Conservation (phyloP, 2,113 vertebrate genomes). For the Aegotheles bennettii region DNA sequence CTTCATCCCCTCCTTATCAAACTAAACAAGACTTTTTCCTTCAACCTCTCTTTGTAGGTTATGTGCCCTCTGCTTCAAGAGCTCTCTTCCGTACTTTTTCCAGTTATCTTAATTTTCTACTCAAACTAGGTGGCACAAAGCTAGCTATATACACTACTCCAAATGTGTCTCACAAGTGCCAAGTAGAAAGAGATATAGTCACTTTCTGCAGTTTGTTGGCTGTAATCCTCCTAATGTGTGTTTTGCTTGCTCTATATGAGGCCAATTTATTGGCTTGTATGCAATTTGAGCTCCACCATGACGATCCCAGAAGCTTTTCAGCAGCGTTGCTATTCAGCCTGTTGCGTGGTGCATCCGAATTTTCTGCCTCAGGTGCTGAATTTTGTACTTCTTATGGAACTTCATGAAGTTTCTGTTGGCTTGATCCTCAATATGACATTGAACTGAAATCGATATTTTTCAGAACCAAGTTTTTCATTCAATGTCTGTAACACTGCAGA, state of each 20-base stretch:
- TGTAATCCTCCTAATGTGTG: accelerated
- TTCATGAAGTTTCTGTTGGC: neutral
- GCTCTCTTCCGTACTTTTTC: neutral
- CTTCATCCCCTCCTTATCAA: neutral
- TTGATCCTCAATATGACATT: accelerated
- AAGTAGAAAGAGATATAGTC: neutral
- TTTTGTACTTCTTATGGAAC: neutral
- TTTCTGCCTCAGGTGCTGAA: neutral
- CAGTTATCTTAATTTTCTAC: neutral
- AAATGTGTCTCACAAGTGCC: neutral
- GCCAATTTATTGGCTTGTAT: neutral
- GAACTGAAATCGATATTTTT: neutral
- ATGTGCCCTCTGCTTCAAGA: neutral
- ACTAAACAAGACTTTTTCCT: neutral
- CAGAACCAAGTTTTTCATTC: neutral
- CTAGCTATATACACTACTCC: neutral
- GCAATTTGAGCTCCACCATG: neutral
- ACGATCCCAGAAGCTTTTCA: neutral
- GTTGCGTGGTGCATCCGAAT: accelerated
- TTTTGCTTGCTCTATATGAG: neutral
- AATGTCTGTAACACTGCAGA: neutral
- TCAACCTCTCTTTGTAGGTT: neutral
- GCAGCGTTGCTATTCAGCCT: neutral
- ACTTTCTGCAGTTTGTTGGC: neutral
- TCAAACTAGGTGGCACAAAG: neutral